Evolutionary conservation across 2,113 vertebrate genomes (phyloP).

Genomic region (Aspiorhynchus laticeps): DNA sequence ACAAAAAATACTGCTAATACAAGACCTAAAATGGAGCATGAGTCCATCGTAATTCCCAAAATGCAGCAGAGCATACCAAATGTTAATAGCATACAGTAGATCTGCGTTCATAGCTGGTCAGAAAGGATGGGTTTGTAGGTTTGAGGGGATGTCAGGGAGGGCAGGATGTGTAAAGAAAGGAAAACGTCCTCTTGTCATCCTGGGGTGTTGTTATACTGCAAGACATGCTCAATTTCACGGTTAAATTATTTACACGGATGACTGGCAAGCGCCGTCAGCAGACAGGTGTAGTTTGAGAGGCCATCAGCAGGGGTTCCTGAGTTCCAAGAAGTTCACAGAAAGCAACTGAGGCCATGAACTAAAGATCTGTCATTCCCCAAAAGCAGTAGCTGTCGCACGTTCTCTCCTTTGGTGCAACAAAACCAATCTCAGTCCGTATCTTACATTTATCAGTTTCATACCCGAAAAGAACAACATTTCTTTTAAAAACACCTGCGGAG

Average conservation of each 20-base stretch:
- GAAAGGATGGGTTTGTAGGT: neutral
- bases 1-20: constrained; percentile 25
- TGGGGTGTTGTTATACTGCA: constrained; percentile 33
- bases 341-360: neutral
- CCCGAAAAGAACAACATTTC: neutral
- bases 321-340: constrained; percentile 13
- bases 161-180: neutral
- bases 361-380: neutral
- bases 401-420: neutral
- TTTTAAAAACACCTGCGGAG: constrained; percentile 11
- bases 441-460: constrained; percentile 11
- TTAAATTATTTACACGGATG: constrained; percentile 37
- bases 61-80: neutral
- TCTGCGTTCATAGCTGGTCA: neutral
- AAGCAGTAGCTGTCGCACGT: neutral
- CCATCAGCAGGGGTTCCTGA: constrained; percentile 39
- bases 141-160: neutral
- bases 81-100: neutral
- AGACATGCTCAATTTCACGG: constrained; percentile 52
- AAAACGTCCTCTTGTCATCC: constrained; percentile 18
- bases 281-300: constrained; percentile 28
- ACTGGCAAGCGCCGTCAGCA: constrained; percentile 16
- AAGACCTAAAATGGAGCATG: neutral
- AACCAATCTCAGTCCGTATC: neutral
- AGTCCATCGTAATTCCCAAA: constrained; percentile 10